These are phyloP conservation scores for Apteryx owenii DNA, from an alignment of 2,113 vertebrate genomes.

Conservation along the genomic window DNA sequence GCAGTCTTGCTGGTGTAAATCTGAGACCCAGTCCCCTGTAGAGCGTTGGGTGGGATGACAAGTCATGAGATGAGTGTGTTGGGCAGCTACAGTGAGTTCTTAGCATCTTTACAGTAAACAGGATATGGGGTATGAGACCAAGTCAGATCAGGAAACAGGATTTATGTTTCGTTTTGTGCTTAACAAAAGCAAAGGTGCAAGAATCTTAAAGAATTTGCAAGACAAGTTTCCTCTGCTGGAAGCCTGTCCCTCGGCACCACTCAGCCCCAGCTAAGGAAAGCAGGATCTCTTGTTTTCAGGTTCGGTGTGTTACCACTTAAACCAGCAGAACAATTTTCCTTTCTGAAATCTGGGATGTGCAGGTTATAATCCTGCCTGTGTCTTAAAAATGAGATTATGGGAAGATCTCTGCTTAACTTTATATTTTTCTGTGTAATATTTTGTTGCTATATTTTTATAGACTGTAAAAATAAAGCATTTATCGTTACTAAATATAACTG, in stretches of 20 bases:
- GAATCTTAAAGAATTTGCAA: neutral
- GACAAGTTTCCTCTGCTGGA: neutral
- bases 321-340: neutral
- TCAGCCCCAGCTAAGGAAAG: neutral
- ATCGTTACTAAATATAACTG: neutral
- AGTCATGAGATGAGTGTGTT: accelerated
- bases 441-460: constrained; percentile 58
- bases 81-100: neutral
- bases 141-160: neutral
- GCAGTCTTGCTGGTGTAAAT: neutral
- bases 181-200: neutral
- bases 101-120: no score
- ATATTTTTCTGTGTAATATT: constrained; percentile 28
- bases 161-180: neutral
- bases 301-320: neutral
- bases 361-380: neutral
- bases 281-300: neutral
- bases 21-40: neutral
- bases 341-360: neutral
- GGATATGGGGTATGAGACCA: neutral
- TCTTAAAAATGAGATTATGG: neutral
- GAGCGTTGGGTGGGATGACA: accelerated
- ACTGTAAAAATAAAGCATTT: constrained; percentile 72
- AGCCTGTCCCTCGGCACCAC: neutral
- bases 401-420: constrained; percentile 29